These are phyloP conservation scores for Actenoides lindsayi DNA, from an alignment of 2,113 vertebrate genomes.

Conservation along the genomic window DNA sequence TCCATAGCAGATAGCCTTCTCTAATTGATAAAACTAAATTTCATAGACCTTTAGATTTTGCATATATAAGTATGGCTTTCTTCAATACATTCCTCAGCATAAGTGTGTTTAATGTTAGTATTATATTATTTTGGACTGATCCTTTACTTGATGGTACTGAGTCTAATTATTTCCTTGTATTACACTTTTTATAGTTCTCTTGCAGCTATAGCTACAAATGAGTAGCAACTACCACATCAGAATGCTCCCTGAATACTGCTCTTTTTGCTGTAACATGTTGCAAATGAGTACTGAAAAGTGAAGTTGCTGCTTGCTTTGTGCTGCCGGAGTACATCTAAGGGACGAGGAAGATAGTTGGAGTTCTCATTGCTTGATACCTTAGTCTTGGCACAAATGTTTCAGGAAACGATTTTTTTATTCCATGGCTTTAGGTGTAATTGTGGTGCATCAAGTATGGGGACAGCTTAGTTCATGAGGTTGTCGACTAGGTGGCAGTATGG, in stretches of 20 bases:
- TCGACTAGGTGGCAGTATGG: slow-evolving; percentile 75
- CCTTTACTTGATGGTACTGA: background rate
- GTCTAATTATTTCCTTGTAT: background rate
- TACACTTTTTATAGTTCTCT: background rate
- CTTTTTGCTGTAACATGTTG: background rate
- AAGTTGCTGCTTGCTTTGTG: background rate
- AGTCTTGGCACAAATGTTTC: background rate
- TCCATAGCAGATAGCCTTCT: background rate
- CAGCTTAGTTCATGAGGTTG: background rate
- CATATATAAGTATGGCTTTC: background rate
- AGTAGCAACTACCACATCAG: background rate
- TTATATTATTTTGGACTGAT: background rate
- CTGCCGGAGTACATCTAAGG: background rate
- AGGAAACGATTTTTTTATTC: background rate
- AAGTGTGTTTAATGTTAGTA: background rate
- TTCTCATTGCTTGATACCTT: background rate
- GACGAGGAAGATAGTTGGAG: background rate
- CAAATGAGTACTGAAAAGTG: background rate
- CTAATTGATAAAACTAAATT: background rate
- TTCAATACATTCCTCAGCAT: background rate
- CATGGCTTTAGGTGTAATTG: background rate
- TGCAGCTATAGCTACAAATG: background rate
- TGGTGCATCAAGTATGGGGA: fast-evolving
- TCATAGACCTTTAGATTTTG: background rate
- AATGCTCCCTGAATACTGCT: background rate